phyloP scores from a whole-genome alignment of 2,888 invertebrate genomes.

The Tortricodes alternella region DNA sequence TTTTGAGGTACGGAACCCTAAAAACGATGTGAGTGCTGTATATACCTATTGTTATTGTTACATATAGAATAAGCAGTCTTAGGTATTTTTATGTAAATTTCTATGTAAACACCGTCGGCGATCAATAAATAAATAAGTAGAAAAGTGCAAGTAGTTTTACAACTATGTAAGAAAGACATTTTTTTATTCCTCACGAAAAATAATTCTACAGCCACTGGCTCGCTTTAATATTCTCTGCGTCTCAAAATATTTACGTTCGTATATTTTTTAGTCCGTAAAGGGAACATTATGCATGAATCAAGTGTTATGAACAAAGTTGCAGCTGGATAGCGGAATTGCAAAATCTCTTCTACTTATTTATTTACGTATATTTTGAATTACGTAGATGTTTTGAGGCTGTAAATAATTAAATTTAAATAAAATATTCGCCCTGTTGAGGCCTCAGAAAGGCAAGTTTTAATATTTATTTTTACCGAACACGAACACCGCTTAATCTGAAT shows the following conservation, averaged over 20 bases:
- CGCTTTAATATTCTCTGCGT: conserved; percentile 13
- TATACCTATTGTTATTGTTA: too few species aligned
- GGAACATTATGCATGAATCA: conserved; percentile 30
- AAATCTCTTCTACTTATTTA: conserved; percentile 14
- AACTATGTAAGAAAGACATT: too few species aligned
- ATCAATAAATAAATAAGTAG: too few species aligned
- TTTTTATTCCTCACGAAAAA: not conserved
- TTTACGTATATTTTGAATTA: conserved; percentile 7
- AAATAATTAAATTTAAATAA: not conserved
- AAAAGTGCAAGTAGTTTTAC: too few species aligned
- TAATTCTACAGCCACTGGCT: not conserved
- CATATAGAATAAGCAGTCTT: too few species aligned
- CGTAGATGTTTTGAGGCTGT: not conserved
- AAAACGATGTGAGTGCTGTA: too few species aligned
- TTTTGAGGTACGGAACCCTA: too few species aligned
- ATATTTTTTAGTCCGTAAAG: conserved; percentile 29
- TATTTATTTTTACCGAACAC: not conserved
- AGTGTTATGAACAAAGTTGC: conserved; percentile 31
- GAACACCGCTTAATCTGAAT: too few species aligned
- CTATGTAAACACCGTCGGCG: too few species aligned
- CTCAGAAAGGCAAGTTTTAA: not conserved
- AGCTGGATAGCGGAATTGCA: conserved; percentile 28
- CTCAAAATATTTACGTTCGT: conserved; percentile 26
- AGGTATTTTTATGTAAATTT: too few species aligned
- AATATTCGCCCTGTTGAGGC: not conserved